Evolutionary conservation across 1,140 invertebrate genomes (phyloP).

Genomic region (Mylabris phalerata): DNA sequence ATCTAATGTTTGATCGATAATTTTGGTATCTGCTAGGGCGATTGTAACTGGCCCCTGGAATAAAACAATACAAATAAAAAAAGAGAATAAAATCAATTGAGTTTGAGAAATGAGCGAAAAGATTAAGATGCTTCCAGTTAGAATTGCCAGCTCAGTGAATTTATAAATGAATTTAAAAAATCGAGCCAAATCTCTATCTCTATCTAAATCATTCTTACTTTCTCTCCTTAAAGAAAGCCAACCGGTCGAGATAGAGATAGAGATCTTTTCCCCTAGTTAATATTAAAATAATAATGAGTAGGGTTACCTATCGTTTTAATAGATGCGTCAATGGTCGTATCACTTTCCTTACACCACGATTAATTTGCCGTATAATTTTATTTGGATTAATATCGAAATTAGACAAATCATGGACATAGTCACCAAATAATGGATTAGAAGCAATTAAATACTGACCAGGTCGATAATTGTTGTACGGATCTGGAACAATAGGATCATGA

Average conservation of each 20-base stretch:
- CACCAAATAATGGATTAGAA: constrained; percentile 11
- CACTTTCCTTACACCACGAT: constrained; percentile 3
- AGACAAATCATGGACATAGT: not conserved
- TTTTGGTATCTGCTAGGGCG: constrained; percentile 5
- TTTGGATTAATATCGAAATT: constrained; percentile 4
- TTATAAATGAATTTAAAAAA: too few relatives aligned
- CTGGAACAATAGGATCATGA: constrained; percentile 15
- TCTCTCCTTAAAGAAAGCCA: too few relatives aligned
- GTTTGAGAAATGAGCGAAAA: too few relatives aligned
- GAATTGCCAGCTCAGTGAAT: too few relatives aligned
- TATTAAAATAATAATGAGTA: not conserved
- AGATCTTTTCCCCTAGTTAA: too few relatives aligned
- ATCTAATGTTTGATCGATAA: constrained; percentile 6
- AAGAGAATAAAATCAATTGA: too few relatives aligned
- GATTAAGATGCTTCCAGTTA: too few relatives aligned
- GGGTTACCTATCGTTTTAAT: constrained; percentile 3
- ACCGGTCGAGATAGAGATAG: too few relatives aligned
- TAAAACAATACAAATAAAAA: not conserved
- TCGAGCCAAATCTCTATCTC: too few relatives aligned
- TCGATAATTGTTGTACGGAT: constrained; percentile 9
- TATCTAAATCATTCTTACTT: too few relatives aligned
- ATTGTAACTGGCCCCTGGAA: not conserved
- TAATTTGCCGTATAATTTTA: constrained; percentile 11
- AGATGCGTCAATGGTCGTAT: not conserved
- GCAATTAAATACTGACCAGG: constrained; percentile 16